Evolutionary conservation across 1,140 invertebrate species (phyloP).

Genomic region (Bombus superbus): DNA sequence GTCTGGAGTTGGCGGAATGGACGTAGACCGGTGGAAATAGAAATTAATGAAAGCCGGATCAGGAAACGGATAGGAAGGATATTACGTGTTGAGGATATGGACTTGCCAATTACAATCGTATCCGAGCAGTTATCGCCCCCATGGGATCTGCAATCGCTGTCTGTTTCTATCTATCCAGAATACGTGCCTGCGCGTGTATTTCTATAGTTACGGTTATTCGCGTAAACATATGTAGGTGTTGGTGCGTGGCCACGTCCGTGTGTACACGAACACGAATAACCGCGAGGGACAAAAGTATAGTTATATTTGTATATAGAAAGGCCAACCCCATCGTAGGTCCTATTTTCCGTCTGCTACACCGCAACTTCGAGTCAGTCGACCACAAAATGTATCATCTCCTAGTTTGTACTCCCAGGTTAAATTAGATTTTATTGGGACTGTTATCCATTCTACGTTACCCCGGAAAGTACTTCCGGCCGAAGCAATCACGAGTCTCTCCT

Average conservation of each 20-base stretch:
- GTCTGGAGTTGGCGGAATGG: constrained; percentile 39
- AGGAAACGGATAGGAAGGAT: constrained; percentile 62
- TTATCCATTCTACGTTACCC: constrained; percentile 69
- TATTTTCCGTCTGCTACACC: constrained; percentile 71
- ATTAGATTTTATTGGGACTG: constrained; percentile 77
- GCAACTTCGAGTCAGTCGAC: constrained; percentile 72
- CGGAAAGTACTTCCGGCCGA: constrained; percentile 67
- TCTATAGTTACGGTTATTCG: not conserved
- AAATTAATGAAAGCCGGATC: constrained; percentile 65
- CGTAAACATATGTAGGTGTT: not conserved
- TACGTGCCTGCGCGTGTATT: not conserved
- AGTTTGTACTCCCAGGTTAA: constrained; percentile 72
- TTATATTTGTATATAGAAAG: not conserved
- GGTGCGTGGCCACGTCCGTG: not conserved
- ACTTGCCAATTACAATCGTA: constrained; percentile 72
- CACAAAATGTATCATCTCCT: constrained; percentile 75
- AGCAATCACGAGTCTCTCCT: constrained; percentile 58
- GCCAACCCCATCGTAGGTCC: constrained; percentile 57
- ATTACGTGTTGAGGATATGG: constrained; percentile 69
- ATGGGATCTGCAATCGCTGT: constrained; percentile 46
- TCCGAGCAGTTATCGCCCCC: constrained; percentile 60
- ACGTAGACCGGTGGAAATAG: constrained; percentile 59
- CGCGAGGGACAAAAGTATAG: not conserved
- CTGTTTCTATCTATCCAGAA: constrained; percentile 41
- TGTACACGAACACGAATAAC: not conserved